A percentile compares a stretch with the other conserved stretches of the same genome.
phyloP scores from a whole-genome alignment of 2,797 vertebrate species.

The Enteromius anoplus region DNA sequence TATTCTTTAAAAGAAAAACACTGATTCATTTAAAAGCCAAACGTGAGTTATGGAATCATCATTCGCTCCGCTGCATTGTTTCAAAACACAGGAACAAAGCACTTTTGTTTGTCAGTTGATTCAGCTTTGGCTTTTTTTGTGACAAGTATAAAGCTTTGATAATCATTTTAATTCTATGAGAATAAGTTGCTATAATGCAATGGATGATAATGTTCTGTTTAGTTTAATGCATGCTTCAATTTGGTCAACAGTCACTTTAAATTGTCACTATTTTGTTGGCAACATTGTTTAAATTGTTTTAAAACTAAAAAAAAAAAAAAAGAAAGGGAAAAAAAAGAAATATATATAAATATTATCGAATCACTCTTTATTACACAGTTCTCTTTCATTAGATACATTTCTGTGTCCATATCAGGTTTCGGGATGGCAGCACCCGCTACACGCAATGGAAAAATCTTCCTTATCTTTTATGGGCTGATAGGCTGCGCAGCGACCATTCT shows the following conservation, averaged over 20 bases:
- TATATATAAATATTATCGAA: neutral
- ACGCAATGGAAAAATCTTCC: slow-evolving; percentile 65
- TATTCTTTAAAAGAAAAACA: neutral
- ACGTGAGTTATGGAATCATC: neutral
- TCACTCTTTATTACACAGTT: neutral
- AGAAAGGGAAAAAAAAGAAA: neutral
- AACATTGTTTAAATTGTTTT: too few relatives aligned
- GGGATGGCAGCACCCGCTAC: slow-evolving; percentile 70
- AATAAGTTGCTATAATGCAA: neutral
- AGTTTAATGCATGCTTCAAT: neutral
- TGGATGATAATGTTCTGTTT: neutral
- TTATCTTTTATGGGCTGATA: slow-evolving; percentile 73
- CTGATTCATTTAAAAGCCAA: neutral
- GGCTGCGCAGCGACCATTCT: slow-evolving; percentile 70
- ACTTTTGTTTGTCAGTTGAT: neutral
- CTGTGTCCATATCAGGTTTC: slow-evolving; percentile 63
- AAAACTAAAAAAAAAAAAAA: too few relatives aligned
- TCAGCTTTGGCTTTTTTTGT: neutral
- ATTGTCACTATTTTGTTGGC: neutral
- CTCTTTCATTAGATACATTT: neutral
- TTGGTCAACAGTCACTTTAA: neutral
- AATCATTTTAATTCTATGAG: neutral
- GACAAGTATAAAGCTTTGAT: neutral
- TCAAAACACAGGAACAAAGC: neutral
- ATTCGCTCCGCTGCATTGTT: neutral